phyloP scores from a whole-genome alignment of 2,113 vertebrate species.

The Ailuropoda melanoleuca region DNA sequence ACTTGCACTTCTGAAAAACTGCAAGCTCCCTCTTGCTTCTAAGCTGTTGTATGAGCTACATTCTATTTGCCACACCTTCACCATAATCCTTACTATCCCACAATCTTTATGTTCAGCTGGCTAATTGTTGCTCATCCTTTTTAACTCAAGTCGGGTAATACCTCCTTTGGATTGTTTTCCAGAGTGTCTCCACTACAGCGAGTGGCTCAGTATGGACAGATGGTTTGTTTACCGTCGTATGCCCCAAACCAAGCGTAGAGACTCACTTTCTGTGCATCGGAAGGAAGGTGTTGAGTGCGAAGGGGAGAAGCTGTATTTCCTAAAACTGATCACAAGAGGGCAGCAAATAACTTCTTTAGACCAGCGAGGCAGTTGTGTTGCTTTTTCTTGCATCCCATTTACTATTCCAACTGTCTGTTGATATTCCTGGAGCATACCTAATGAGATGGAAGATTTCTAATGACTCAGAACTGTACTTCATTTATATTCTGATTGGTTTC shows the following conservation, averaged over 20 bases:
- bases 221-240: background rate
- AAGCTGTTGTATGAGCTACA: background rate
- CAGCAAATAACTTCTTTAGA: background rate
- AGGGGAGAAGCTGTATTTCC: slow-evolving; percentile 27
- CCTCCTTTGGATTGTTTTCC: background rate
- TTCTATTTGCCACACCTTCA: background rate
- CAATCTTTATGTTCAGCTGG: background rate
- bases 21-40: background rate
- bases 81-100: background rate
- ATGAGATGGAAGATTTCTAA: background rate
- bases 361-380: background rate
- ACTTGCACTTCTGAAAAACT: background rate
- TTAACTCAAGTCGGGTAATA: background rate
- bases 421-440: background rate
- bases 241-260: background rate
- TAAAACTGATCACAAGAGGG: slow-evolving; percentile 27
- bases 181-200: too few relatives aligned
- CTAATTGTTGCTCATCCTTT: slow-evolving; percentile 5
- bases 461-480: background rate
- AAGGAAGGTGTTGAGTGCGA: background rate
- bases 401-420: background rate
- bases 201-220: background rate
- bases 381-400: background rate
- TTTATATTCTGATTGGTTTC: background rate
- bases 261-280: background rate